Base-by-base conservation (phyloP, 2,888 invertebrate genomes). In the Erynnis tages region DNA sequence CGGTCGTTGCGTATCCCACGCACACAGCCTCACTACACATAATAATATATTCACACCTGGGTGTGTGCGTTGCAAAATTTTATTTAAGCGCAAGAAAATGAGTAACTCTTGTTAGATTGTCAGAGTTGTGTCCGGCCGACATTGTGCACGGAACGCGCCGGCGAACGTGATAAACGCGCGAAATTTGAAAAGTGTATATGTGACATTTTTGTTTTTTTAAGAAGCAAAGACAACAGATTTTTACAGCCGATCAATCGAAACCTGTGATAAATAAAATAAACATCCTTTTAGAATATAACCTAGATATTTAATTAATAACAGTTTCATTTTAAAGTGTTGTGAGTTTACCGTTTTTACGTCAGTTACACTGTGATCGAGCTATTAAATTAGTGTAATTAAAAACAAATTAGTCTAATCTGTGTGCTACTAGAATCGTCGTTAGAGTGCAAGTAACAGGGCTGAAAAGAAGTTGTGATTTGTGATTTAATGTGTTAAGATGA, bases 401-500 rank as follows among this genome's bases (percentile, higher is more conserved):
- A 57, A 44, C 53, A 38, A 45, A 55, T 55, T 44, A 53, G 29
- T 27, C 47, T n/a, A 25, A 41, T 7, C 34, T 47, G 54, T 53
- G 60, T 55, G 17, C 10, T 43, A 30, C 50, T 54, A 37, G 35
- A 41, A 30, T 17, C 25, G 14, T 41, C 41, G 40, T 6, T 27
- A 50, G 23, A 48, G 10, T 17, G 8, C 11, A 5, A 17, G 25
- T 14, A 25, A 43, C 27, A 43, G 35, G 27, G 16, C 27, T 45
- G 29, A 11, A 14, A 14, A 25, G 47, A 54, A 53, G 57, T 57
- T 56, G 54, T 59, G 56, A 60, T 19, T 27, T 44, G 52, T 44
- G 53, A 47, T 17, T 43, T 34, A 35, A 35, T 34, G 19, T 34
- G 41, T 35, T 38, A 8, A 54, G 61, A 93, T 93, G 93, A 93